Base-by-base conservation (phyloP, 2,113 vertebrate species). In the Castor canadensis region DNA sequence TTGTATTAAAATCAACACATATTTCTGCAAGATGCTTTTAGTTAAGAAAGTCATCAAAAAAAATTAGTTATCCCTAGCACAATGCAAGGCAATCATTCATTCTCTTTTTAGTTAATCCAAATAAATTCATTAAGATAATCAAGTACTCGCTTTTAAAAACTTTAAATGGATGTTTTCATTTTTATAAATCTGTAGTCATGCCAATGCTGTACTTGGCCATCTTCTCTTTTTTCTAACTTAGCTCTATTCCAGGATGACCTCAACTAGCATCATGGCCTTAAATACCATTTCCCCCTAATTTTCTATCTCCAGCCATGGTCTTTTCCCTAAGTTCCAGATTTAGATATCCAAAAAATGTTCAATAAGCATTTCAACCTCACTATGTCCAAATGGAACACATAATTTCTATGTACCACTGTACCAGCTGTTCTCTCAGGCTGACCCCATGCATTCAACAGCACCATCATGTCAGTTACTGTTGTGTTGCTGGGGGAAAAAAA, bases 91-190 rank as follows among this genome's bases (percentile, higher is more conserved):
- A 71, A 93, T n/a, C n/a, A n/a, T n/a, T 15, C 38, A 66, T 26
- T 82, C 15, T 40, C 43, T 93, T 92, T 93, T 93, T 17, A n/a
- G n/a, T n/a, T n/a, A n/a, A n/a, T n/a, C n/a, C n/a, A 93, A 87
- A 4, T 95, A 91, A 64, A 72, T 28, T 87, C 43, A 82, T 82
- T 76, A 47, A 60, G 30, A 66, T 64, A 84, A 87, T 45, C 38
- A 82, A 40, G 24, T 38, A n/a, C 24, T 54, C n/a, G 24, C 3
- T 16, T 79, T 83, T 62, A 79, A 62, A 75, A 32, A 32, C 54
- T 52, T n/a, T 26, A 90, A 64, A 87, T 13, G 58, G 77, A 66
- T 24, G n/a, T 38, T 82, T 91, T 56, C 24, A 87, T 35, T 82
- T 87, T 47, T 56, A 88, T 26, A 66, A 92, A 56, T 49, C 28